Conservation (phyloP, 2,113 vertebrate species). For the Trematocara stigmaticum region DNA sequence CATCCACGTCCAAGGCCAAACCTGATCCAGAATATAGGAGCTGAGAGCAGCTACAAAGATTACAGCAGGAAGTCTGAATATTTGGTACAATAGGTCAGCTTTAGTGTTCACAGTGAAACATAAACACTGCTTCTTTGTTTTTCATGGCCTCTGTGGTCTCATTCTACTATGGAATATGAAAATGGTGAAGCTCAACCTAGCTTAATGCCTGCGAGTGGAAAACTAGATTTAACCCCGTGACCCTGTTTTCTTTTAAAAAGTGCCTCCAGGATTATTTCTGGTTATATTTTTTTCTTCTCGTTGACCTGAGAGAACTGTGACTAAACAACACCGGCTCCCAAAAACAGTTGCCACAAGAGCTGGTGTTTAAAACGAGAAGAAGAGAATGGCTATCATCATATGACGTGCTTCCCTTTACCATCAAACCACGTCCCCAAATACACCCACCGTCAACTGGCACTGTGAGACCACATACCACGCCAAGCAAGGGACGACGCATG, state of each 20-base stretch:
- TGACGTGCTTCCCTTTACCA: conserved; percentile 38
- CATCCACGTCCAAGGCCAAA: not conserved
- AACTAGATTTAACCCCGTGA: not conserved
- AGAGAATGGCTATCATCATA: not conserved
- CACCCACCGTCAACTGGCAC: conserved; percentile 27
- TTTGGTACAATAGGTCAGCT: not conserved
- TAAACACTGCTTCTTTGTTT: not conserved
- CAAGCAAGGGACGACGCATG: conserved; percentile 12
- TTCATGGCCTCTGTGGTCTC: not conserved
- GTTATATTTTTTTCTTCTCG: not conserved
- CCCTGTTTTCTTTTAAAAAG: not conserved
- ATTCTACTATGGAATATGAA: not conserved
- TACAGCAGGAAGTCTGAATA: not conserved
- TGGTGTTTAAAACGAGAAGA: not conserved
- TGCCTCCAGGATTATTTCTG: not conserved
- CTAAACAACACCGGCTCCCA: not conserved
- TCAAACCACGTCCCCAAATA: conserved; percentile 56
- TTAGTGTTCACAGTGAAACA: not conserved
- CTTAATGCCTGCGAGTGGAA: not conserved
- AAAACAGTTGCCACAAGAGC: not conserved
- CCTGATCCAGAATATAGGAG: not conserved
- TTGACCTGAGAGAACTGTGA: not conserved
- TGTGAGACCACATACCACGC: conserved; percentile 45
- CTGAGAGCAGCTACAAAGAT: not conserved
- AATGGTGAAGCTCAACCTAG: not conserved